A percentile compares a stretch with the other conserved stretches of the same genome.
phyloP scores from a whole-genome alignment of 2,888 invertebrate species.

The Acleris emargana region DNA sequence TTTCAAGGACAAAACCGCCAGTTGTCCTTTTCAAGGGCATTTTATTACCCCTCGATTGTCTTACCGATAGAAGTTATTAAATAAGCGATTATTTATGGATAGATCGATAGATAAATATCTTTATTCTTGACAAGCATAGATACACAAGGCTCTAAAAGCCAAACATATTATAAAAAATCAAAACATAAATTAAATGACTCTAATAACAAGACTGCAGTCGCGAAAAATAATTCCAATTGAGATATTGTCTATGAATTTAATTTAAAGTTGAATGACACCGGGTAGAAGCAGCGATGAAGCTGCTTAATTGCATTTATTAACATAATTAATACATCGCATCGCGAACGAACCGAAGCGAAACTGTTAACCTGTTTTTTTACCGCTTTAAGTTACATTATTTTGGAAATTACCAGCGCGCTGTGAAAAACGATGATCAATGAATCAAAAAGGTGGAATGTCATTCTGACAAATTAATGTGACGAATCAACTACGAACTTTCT shows the following conservation, averaged over 20 bases:
- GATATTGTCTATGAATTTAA: not conserved
- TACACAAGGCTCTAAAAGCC: too few species aligned
- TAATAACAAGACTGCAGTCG: not conserved
- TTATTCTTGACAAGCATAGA: too few species aligned
- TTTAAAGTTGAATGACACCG: slow-evolving; percentile 66
- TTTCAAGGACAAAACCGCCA: slow-evolving; percentile 46
- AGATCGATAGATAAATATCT: too few species aligned
- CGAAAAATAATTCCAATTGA: slow-evolving; percentile 2
- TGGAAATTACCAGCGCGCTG: slow-evolving; percentile 39
- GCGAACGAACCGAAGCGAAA: slow-evolving; percentile 68
- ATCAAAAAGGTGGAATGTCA: slow-evolving; percentile 8
- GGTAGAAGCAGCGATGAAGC: slow-evolving; percentile 56
- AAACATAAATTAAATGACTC: not conserved
- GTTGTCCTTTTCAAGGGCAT: slow-evolving; percentile 45
- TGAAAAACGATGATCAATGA: slow-evolving; percentile 4
- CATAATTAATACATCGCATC: slow-evolving; percentile 74
- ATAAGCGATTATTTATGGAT: too few species aligned
- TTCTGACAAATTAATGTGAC: slow-evolving; percentile 18
- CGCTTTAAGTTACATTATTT: slow-evolving; percentile 43
- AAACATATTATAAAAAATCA: too few species aligned
- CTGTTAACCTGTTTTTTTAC: slow-evolving; percentile 56
- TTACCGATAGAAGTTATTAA: too few species aligned
- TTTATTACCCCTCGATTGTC: slow-evolving; percentile 6
- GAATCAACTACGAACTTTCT: slow-evolving; percentile 27
- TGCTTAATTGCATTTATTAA: slow-evolving; percentile 75